Evolutionary conservation across 2,888 invertebrate species (phyloP).

Genomic region (Operophtera brumata): DNA sequence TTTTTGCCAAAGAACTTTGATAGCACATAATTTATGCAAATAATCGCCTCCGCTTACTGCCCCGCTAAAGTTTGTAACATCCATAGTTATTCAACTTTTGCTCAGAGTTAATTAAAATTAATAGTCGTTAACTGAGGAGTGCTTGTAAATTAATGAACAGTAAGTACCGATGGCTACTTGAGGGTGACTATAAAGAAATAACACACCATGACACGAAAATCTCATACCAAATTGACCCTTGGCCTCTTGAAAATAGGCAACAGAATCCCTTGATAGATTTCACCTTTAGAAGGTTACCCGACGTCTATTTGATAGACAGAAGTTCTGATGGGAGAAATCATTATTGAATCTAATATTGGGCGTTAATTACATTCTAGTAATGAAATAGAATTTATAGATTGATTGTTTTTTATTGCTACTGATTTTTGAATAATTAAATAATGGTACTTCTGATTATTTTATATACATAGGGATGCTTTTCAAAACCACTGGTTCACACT

Average conservation of each 20-base stretch:
- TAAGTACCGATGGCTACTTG: conserved; percentile 59
- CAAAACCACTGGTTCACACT: too few species aligned
- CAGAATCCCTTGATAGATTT: conserved; percentile 4
- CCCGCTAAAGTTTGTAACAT: conserved; percentile 33
- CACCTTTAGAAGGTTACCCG: not conserved
- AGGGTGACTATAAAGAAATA: conserved; percentile 31
- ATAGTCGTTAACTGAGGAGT: conserved; percentile 65
- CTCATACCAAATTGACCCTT: conserved; percentile 18
- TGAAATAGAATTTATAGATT: conserved; percentile 14
- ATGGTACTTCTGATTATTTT: too few species aligned
- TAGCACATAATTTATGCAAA: too few species aligned
- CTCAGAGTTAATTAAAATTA: conserved; percentile 74
- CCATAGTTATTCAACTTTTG: conserved; percentile 45
- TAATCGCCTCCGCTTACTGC: not conserved
- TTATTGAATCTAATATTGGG: conserved; percentile 20
- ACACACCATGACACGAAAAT: conserved; percentile 4
- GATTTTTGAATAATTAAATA: too few species aligned
- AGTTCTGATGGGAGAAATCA: conserved; percentile 21
- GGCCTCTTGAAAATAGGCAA: conserved; percentile 2
- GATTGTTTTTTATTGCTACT: conserved; percentile 20
- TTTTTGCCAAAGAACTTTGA: too few species aligned
- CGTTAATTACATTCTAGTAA: conserved; percentile 27
- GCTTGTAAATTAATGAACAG: conserved; percentile 69
- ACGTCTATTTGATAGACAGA: conserved; percentile 19
- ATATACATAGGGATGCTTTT: too few species aligned